A percentile compares a stretch with the other conserved stretches of the same genome.
phyloP scores from a whole-genome alignment of 2,797 vertebrate species.

The Nasua narica region DNA sequence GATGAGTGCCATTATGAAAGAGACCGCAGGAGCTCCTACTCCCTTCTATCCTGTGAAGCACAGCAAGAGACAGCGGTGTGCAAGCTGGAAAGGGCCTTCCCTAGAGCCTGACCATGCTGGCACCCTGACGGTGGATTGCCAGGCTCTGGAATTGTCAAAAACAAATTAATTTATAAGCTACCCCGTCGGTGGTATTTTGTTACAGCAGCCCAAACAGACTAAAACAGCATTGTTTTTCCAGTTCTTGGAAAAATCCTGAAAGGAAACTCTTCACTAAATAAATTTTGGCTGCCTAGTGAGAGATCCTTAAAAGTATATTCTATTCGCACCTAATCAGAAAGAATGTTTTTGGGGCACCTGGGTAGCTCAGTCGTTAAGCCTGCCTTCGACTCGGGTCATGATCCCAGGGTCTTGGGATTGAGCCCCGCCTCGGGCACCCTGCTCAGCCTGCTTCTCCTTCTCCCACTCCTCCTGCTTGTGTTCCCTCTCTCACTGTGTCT shows the following conservation, averaged over 20 bases:
- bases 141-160: background rate
- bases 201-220: background rate
- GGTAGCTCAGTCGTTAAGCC: too few relatives aligned
- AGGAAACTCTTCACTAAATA: background rate
- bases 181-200: background rate
- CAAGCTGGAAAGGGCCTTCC: background rate
- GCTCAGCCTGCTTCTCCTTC: too few relatives aligned
- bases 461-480: too few relatives aligned
- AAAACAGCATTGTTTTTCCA: background rate
- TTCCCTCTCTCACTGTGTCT: too few relatives aligned
- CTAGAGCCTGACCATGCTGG: background rate
- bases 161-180: background rate
- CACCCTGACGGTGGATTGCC: background rate
- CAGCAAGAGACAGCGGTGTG: background rate
- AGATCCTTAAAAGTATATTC: conserved; percentile 2
- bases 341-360: background rate
- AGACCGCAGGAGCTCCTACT: background rate
- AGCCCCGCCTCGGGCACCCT: too few relatives aligned
- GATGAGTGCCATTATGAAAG: background rate
- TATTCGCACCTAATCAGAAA: background rate
- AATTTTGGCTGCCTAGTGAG: background rate
- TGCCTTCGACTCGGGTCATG: too few relatives aligned
- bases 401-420: too few relatives aligned
- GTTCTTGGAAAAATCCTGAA: conserved; percentile 1
- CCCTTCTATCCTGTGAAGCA: background rate